These are phyloP conservation scores for Uloborus diversus DNA, from an alignment of 1,140 invertebrate species.

Conservation along the genomic window DNA sequence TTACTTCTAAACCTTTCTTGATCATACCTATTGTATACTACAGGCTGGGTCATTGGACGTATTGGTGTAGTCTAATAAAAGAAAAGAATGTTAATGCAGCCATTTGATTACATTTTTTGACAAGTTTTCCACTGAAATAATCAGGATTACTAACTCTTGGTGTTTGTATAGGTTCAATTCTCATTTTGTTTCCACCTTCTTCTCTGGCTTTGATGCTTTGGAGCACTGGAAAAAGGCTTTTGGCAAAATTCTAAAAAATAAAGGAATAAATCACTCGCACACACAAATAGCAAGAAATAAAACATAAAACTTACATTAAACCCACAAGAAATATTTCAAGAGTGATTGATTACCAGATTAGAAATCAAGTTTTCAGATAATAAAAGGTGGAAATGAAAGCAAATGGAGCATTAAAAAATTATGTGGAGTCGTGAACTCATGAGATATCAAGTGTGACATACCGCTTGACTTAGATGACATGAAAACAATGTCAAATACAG, in stretches of 20 bases:
- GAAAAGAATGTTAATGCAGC: neutral
- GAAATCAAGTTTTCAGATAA: too few species aligned
- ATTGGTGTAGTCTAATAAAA: slow-evolving; percentile 73
- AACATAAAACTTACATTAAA: too few species aligned
- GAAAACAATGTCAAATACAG: too few species aligned
- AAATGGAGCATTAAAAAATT: too few species aligned
- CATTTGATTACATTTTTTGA: neutral
- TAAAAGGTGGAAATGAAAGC: too few species aligned
- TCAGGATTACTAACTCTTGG: slow-evolving; percentile 61
- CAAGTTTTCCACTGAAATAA: neutral
- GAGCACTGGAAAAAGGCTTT: slow-evolving; percentile 92
- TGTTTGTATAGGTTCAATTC: slow-evolving; percentile 40
- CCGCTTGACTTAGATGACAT: too few species aligned
- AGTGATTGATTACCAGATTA: too few species aligned
- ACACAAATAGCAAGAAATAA: too few species aligned
- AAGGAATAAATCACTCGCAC: slow-evolving; percentile 12
- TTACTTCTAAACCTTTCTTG: slow-evolving; percentile 95
- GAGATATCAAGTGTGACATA: too few species aligned
- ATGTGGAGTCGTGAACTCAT: too few species aligned
- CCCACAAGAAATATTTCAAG: too few species aligned
- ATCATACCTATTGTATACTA: slow-evolving; percentile 96
- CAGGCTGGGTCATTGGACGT: slow-evolving; percentile 74
- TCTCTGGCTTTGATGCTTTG: slow-evolving; percentile 92
- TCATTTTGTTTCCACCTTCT: slow-evolving; percentile 75
- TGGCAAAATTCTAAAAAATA: slow-evolving; percentile 79